Evolutionary conservation across 2,797 vertebrate genomes (phyloP).

Genomic region (Pipistrellus nathusii): DNA sequence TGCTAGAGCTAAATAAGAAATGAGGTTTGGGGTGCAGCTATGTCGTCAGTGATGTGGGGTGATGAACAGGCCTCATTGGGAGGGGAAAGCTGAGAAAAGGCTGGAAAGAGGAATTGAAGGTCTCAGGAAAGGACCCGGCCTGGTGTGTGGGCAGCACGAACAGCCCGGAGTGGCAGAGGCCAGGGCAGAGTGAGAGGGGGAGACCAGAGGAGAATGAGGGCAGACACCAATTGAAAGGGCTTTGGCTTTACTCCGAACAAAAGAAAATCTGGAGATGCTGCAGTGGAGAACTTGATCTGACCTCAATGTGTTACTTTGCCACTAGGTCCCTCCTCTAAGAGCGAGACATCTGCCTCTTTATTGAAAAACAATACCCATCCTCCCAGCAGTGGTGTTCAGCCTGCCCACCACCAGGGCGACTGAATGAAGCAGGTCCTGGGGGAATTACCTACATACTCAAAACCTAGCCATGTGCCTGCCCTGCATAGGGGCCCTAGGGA

Average conservation of each 20-base stretch:
- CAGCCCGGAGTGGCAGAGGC: background rate
- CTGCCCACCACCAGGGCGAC: background rate
- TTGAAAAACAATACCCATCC: background rate
- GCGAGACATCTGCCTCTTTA: background rate
- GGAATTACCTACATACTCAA: background rate
- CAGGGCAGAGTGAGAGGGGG: too few species aligned
- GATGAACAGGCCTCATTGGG: background rate
- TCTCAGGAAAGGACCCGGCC: background rate
- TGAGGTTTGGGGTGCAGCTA: background rate
- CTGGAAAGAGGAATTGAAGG: background rate
- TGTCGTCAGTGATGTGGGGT: fast-evolving
- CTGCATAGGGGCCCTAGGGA: background rate
- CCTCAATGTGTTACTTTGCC: background rate
- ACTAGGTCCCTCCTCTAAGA: background rate
- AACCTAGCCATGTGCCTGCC: background rate
- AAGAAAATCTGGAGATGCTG: background rate
- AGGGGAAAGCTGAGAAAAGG: background rate
- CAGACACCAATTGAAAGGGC: background rate
- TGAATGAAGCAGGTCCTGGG: background rate
- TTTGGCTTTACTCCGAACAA: background rate
- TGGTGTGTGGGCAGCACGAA: fast-evolving
- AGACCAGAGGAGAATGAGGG: background rate
- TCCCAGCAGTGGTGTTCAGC: fast-evolving
- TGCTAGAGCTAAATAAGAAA: background rate
- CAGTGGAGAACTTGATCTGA: background rate